Evolutionary conservation across 2,888 invertebrate species (phyloP).

Genomic region (Clunio marinus): DNA sequence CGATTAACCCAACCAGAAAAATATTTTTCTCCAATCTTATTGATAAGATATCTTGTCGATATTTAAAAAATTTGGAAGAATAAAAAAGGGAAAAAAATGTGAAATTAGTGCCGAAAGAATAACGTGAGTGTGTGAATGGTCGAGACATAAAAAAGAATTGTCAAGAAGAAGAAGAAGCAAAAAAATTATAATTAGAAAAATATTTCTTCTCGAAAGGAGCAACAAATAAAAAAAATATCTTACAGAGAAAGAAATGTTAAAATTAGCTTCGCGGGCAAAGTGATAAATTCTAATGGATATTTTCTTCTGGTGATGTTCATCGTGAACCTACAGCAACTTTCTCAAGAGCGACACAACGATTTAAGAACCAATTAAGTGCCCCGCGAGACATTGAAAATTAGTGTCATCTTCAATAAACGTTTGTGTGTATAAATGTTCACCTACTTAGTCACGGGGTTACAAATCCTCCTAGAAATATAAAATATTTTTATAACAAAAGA

Average conservation of each 20-base stretch:
- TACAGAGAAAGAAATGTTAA: slow-evolving; percentile 17
- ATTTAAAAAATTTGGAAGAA: neutral
- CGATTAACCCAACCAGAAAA: slow-evolving; percentile 1
- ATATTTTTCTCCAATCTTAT: neutral
- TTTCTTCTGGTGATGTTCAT: neutral
- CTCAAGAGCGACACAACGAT: neutral
- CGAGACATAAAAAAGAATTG: neutral
- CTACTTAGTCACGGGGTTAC: neutral
- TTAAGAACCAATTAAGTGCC: neutral
- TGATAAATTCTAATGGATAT: slow-evolving; percentile 13
- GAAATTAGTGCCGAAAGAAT: slow-evolving; percentile 23
- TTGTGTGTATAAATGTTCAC: slow-evolving; percentile 6
- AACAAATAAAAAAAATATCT: neutral
- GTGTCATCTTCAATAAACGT: neutral
- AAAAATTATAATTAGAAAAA: slow-evolving; percentile 23
- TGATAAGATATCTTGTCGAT: neutral
- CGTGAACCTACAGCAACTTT: neutral
- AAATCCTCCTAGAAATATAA: too few species aligned
- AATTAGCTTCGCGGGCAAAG: slow-evolving; percentile 5
- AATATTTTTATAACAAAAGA: neutral
- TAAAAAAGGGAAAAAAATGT: neutral
- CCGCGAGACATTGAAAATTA: slow-evolving; percentile 4
- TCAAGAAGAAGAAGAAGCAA: neutral
- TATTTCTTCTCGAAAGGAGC: slow-evolving; percentile 15
- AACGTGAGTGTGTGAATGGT: neutral